A percentile compares a stretch with the other conserved stretches of the same genome.
Evolutionary conservation across 2,888 invertebrate genomes (phyloP).

Genomic region (Malthinus seriepunctatus): DNA sequence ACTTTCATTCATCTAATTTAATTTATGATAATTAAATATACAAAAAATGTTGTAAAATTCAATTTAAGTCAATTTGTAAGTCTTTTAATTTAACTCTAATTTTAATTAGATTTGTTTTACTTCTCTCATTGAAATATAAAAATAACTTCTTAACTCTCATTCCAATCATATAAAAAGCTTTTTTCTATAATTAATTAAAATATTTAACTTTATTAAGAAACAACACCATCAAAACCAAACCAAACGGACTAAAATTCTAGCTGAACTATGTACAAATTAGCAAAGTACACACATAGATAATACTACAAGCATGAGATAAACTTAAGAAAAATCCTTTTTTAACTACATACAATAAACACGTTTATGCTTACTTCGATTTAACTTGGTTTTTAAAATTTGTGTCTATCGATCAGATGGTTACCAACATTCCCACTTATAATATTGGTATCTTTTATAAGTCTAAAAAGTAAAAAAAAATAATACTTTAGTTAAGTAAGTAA

Average conservation of each 20-base stretch:
- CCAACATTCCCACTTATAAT: conserved; percentile 41
- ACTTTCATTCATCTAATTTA: too few species aligned
- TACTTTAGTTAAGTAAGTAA: neutral
- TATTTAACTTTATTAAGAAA: neutral
- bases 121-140: neutral
- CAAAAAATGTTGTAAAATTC: neutral
- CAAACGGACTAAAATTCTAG: conserved; percentile 1
- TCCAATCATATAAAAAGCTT: too few species aligned
- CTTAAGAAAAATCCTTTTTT: conserved; percentile 4
- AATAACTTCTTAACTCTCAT: too few species aligned
- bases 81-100: too few species aligned
- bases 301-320: conserved; percentile 4
- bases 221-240: neutral
- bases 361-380: conserved; percentile 1
- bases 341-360: neutral
- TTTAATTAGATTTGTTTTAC: too few species aligned
- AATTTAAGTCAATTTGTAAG: neutral
- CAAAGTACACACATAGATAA: conserved; percentile 2
- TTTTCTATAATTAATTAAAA: neutral
- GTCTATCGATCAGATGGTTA: conserved; percentile 18
- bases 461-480: conserved; percentile 36
- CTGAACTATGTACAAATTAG: conserved; percentile 11
- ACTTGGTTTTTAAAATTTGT: conserved; percentile 36
- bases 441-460: conserved; percentile 39
- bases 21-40: too few species aligned